Conservation (phyloP, 2,797 vertebrate genomes). For the Macropodus opercularis region DNA sequence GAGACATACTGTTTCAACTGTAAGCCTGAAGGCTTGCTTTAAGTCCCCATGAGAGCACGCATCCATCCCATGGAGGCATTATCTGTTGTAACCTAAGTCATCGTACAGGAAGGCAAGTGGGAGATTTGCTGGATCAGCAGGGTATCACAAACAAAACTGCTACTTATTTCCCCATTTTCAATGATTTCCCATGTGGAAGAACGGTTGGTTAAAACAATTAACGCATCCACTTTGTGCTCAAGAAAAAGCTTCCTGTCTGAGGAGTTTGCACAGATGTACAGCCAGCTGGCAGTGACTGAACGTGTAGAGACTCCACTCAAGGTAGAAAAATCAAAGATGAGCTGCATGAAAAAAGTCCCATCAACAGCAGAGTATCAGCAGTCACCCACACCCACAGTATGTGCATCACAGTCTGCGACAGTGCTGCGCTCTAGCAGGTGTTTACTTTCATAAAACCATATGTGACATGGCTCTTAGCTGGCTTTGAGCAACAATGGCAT, state of each 20-base stretch:
- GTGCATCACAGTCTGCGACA: background rate
- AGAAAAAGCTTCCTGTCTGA: constrained; percentile 21
- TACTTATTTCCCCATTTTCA: constrained; percentile 34
- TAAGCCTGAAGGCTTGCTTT: constrained; percentile 30
- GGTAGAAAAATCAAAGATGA: constrained; percentile 24
- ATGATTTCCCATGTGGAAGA: constrained; percentile 28
- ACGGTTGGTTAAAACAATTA: constrained; percentile 34
- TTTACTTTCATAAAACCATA: constrained; percentile 16
- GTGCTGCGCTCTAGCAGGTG: constrained; percentile 18
- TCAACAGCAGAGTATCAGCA: constrained; percentile 18
- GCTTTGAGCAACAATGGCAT: constrained; percentile 4
- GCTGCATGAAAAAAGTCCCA: constrained; percentile 3
- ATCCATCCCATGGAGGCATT: constrained; percentile 28
- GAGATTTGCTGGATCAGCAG: constrained; percentile 5
- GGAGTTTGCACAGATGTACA: constrained; percentile 34
- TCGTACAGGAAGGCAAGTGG: background rate
- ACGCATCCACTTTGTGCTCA: constrained; percentile 24
- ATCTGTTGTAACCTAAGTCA: constrained; percentile 5
- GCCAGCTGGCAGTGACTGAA: constrained; percentile 43
- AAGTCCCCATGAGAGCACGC: constrained; percentile 28
- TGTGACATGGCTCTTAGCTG: constrained; percentile 24
- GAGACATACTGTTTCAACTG: constrained; percentile 32
- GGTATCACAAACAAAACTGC: constrained; percentile 26
- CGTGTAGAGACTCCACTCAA: constrained; percentile 5
- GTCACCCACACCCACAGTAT: constrained; percentile 12